Percentiles rank a stretch among this genome's conserved stretches.
These are phyloP conservation scores for Origma solitaria DNA, from an alignment of 2,113 vertebrate species.

Conservation along the genomic window DNA sequence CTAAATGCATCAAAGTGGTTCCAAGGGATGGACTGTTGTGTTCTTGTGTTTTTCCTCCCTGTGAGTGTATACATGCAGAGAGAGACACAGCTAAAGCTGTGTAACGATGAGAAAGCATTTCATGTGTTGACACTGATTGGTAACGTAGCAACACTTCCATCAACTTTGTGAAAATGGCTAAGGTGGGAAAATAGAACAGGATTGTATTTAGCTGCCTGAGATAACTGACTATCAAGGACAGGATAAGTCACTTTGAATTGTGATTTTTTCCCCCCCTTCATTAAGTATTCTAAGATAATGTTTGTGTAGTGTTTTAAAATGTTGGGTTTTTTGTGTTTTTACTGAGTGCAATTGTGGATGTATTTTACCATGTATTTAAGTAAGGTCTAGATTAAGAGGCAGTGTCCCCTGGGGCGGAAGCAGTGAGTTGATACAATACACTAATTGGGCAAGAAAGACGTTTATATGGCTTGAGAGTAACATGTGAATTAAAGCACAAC, in stretches of 20 bases:
- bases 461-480: not conserved
- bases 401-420: not conserved
- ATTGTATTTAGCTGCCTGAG: not conserved
- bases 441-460: not conserved
- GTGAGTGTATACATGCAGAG: not conserved
- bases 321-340: not conserved
- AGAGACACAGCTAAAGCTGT: not conserved
- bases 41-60: not conserved
- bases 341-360: not conserved
- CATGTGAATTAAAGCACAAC: not conserved
- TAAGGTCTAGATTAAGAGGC: not conserved
- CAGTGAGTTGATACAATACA: not conserved
- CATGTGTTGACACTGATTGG: not conserved
- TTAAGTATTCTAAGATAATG: not conserved
- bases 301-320: not conserved
- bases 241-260: not conserved
- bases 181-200: not conserved
- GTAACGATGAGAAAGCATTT: not conserved
- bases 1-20: not conserved
- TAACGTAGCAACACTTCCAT: not conserved
- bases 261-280: not conserved
- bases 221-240: not conserved
- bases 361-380: not conserved
- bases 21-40: not conserved
- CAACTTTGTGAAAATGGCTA: not conserved